Evolutionary conservation across 2,113 vertebrate genomes (phyloP).

Genomic region (Gasterosteus nipponicus): DNA sequence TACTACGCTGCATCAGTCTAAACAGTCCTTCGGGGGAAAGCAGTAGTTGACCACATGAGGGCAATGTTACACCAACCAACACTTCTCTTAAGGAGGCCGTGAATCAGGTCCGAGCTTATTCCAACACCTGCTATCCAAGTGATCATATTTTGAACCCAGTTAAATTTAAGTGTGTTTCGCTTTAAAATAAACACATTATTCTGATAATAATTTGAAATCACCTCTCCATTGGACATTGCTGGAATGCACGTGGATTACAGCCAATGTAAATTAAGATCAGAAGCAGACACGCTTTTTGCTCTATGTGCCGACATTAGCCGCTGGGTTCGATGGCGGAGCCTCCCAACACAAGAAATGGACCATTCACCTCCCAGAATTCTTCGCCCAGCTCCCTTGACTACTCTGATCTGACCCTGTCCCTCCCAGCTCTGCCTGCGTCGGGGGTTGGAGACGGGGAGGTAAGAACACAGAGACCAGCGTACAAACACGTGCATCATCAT

Average conservation of each 20-base stretch:
- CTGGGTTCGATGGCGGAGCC: slow-evolving; percentile 64
- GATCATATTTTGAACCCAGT: neutral
- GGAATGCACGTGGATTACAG: slow-evolving; percentile 2
- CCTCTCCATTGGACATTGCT: neutral
- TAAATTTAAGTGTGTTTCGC: too few relatives aligned
- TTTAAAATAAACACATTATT: neutral
- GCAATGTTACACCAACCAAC: slow-evolving; percentile 30
- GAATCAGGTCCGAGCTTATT: neutral
- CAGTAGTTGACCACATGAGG: slow-evolving; percentile 56
- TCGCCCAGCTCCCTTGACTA: slow-evolving; percentile 67
- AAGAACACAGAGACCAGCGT: slow-evolving; percentile 26
- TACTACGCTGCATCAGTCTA: neutral
- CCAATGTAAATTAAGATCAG: neutral
- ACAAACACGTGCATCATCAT: neutral
- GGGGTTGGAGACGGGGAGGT: slow-evolving; percentile 60
- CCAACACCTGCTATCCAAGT: neutral
- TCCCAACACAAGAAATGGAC: slow-evolving; percentile 53
- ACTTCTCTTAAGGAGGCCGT: neutral
- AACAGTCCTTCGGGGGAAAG: neutral
- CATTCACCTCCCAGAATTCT: slow-evolving; percentile 68
- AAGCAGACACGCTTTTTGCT: slow-evolving; percentile 42
- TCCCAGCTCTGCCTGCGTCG: slow-evolving; percentile 39
- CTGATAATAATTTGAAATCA: neutral
- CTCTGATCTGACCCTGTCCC: slow-evolving; percentile 60
- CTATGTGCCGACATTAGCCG: slow-evolving; percentile 68